These are phyloP conservation scores for Athalia circularis DNA, from an alignment of 2,888 invertebrate genomes.

Conservation along the genomic window DNA sequence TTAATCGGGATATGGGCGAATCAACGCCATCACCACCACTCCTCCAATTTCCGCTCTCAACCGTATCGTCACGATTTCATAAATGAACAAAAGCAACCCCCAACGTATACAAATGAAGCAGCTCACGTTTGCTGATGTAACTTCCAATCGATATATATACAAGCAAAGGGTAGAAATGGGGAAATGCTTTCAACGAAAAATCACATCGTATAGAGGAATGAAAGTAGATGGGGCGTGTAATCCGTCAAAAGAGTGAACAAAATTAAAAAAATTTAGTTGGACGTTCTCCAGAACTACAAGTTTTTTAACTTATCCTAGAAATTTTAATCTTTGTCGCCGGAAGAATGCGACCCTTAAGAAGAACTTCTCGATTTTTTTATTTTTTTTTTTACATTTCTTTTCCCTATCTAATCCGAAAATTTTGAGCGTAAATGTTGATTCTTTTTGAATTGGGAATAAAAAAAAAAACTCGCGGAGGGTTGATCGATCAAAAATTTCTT, in stretches of 20 bases:
- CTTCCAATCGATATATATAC: not conserved
- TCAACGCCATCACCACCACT: not conserved
- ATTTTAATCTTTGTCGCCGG: no score
- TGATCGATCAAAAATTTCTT: not conserved
- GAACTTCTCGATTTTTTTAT: no score
- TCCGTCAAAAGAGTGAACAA: no score
- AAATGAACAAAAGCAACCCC: slow-evolving; percentile 3
- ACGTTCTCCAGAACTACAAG: no score
- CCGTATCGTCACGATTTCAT: not conserved
- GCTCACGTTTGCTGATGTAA: not conserved
- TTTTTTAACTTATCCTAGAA: no score
- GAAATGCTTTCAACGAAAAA: not conserved
- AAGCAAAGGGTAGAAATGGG: not conserved
- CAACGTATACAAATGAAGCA: not conserved
- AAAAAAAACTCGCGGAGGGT: not conserved
- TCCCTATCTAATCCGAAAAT: no score
- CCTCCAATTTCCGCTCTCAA: slow-evolving; percentile 20
- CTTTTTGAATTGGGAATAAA: not conserved
- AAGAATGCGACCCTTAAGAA: no score
- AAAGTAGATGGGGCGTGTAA: no score
- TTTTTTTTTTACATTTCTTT: no score
- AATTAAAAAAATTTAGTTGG: no score
- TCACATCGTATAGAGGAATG: not conserved
- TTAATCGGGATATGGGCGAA: not conserved
- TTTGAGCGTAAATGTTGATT: no score